Evolutionary conservation across 2,113 vertebrate genomes (phyloP), one percentile per base, ranked within the genome.

Genomic region (Progne subis): DNA sequence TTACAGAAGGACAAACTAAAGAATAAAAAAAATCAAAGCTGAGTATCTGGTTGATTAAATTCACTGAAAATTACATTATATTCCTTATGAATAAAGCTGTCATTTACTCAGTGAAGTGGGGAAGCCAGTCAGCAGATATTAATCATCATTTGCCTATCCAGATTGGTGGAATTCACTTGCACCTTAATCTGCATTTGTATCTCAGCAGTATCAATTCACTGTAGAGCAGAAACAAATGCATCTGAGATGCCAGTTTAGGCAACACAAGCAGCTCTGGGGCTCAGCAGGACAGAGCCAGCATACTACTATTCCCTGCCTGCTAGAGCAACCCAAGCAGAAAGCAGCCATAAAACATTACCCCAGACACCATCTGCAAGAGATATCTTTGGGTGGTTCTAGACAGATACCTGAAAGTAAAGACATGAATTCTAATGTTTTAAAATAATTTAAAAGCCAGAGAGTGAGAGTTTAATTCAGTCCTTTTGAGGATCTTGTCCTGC

Each of bases 101-200:
- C 52, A 91, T 86, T 91, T 86, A 68, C 19, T 70, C 53, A 82
- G 67, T 65, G 71, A 92, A 95, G 71, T 68, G 60, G 91, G 78
- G 25, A 88, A 95, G 75, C 76, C 85, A 92, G 88, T 95, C 91
- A 97, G 94, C 93, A 92, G 89, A 94, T 94, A 91, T n/a, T 95
- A 92, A 95, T 95, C 92, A 85, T 68, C 8, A 0, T 85, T 91
- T 64, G 74, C 63, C 76, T 84, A 93, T 71, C 71, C 87, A 83
- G 74, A 57, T 37, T 71, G 74, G 29, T 77, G 74, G 84, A 96
- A 96, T 92, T 82, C 67, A 59, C 82, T 70, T 77, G 70, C 77
- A 91, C 53, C 61, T 81, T 81, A 46, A 93, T 90, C 88, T 90
- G 88, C 88, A 77, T 86, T 81, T 82, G 15, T 93, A 93, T 95